A percentile compares a stretch with the other conserved stretches of the same genome.
Evolutionary conservation across 2,888 invertebrate genomes (phyloP).

Genomic region (Myopa tessellatipennis): DNA sequence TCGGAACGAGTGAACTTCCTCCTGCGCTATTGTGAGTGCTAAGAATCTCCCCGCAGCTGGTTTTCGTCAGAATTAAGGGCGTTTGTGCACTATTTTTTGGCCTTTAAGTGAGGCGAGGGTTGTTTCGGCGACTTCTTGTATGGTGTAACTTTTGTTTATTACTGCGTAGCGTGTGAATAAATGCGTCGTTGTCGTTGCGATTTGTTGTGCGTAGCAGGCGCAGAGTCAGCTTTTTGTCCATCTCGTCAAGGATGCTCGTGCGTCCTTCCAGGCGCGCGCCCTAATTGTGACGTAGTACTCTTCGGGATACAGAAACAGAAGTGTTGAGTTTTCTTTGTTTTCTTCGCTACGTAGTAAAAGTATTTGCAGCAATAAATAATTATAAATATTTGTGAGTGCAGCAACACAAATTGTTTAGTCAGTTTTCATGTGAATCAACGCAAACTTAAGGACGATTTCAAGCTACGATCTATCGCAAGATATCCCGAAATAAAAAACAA

Average conservation of each 20-base stretch:
- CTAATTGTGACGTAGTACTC: constrained; percentile 29
- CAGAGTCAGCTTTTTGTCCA: background rate
- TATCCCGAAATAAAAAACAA: background rate
- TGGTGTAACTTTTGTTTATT: constrained; percentile 3
- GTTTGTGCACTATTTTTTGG: constrained; percentile 33
- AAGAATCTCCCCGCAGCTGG: background rate
- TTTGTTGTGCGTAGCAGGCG: background rate
- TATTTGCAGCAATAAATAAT: background rate
- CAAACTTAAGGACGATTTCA: background rate
- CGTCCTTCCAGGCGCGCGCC: constrained; percentile 21
- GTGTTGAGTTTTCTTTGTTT: background rate
- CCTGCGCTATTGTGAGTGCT: background rate
- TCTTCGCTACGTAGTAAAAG: background rate
- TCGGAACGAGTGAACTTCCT: background rate
- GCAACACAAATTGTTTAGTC: background rate
- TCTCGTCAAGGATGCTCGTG: background rate
- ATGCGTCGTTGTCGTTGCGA: constrained; percentile 26
- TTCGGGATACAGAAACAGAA: constrained; percentile 35
- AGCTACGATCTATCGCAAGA: background rate
- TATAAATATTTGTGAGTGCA: background rate
- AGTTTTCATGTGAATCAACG: background rate
- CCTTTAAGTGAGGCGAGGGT: constrained; percentile 18
- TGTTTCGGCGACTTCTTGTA: constrained; percentile 9
- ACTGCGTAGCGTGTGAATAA: constrained; percentile 18
- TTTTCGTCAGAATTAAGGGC: background rate